phyloP scores from a whole-genome alignment of 2,113 vertebrate genomes.

The Pterophyllum scalare region DNA sequence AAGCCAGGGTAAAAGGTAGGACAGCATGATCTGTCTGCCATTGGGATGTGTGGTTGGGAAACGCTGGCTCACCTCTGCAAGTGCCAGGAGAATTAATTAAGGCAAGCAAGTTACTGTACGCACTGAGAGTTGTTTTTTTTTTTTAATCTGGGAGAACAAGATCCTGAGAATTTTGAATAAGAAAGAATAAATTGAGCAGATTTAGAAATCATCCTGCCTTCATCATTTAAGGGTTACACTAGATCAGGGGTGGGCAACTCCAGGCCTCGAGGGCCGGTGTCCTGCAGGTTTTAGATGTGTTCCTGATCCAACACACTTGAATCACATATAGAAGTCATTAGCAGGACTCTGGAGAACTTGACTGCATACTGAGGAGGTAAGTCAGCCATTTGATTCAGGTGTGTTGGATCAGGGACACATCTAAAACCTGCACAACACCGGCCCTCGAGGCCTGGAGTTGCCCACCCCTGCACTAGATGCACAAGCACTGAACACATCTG shows the following conservation, averaged over 20 bases:
- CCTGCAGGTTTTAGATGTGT: no score
- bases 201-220: neutral
- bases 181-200: neutral
- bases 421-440: no score
- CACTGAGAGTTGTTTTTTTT: neutral
- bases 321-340: no score
- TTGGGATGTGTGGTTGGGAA: constrained; percentile 97
- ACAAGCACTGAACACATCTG: neutral
- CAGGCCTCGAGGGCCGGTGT: no score
- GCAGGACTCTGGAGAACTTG: no score
- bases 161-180: neutral
- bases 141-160: neutral
- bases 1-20: constrained; percentile 97
- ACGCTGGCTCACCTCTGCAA: constrained; percentile 93
- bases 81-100: neutral
- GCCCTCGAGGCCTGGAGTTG: no score
- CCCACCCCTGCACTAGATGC: no score
- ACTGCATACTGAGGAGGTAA: no score
- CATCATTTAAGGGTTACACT: neutral
- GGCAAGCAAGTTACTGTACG: neutral
- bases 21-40: constrained; percentile 97
- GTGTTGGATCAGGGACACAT: no score
- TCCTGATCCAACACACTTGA: no score
- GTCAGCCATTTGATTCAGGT: no score
- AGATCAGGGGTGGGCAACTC: no score